Evolutionary conservation across 1,140 invertebrate genomes (phyloP).

Genomic region (Drosophila varians): DNA sequence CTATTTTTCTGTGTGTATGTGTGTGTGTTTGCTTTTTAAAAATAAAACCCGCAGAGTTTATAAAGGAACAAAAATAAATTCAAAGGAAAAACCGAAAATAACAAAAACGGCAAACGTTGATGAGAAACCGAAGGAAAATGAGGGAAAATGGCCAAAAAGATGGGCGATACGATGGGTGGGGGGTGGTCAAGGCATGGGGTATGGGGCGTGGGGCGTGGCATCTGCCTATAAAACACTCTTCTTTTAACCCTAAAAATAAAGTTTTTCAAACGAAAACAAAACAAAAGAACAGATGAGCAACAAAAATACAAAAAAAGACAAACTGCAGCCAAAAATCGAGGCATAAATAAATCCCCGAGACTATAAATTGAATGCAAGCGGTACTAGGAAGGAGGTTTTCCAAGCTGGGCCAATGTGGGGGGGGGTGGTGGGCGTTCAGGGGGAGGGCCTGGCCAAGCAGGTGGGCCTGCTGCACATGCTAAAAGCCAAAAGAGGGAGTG

Average conservation of each 20-base stretch:
- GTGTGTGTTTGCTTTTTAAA: slow-evolving; percentile 48
- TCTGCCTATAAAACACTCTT: slow-evolving; percentile 28
- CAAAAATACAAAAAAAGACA: slow-evolving; percentile 20
- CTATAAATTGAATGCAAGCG: slow-evolving; percentile 46
- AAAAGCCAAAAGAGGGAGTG: not conserved
- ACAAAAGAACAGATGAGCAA: slow-evolving; percentile 24
- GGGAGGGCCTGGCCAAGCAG: slow-evolving; percentile 27
- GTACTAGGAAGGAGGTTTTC: slow-evolving; percentile 16
- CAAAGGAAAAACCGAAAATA: slow-evolving; percentile 77
- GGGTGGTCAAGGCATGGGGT: slow-evolving; percentile 1
- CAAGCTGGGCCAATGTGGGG: not conserved
- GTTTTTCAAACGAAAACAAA: slow-evolving; percentile 36
- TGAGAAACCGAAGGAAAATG: slow-evolving; percentile 42
- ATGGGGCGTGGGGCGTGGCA: slow-evolving; percentile 23
- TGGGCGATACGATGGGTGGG: not conserved
- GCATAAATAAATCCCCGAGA: slow-evolving; percentile 46
- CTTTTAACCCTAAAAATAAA: slow-evolving; percentile 39
- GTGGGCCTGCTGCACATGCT: slow-evolving; percentile 49
- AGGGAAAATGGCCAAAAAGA: slow-evolving; percentile 6
- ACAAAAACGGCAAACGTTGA: slow-evolving; percentile 57
- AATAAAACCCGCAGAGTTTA: slow-evolving; percentile 77
- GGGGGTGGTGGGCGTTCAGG: not conserved
- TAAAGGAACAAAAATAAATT: slow-evolving; percentile 78
- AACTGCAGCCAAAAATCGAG: slow-evolving; percentile 41
- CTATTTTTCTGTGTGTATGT: slow-evolving; percentile 9